phyloP scores from a whole-genome alignment of 2,797 vertebrate genomes.

The Pyrocephalus nanus region DNA sequence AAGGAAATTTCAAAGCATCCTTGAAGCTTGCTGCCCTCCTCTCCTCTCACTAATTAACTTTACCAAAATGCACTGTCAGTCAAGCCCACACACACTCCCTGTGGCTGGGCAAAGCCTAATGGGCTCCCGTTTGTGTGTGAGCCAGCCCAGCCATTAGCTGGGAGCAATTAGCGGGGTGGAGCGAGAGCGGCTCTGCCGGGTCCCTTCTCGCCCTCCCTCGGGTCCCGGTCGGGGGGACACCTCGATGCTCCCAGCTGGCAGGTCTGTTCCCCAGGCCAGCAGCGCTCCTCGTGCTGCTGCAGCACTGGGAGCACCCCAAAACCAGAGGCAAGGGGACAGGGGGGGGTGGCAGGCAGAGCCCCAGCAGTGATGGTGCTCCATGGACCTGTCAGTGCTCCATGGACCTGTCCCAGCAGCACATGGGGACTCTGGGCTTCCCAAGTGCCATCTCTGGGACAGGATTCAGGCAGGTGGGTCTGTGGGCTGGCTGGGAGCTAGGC shows the following conservation, averaged over 20 bases:
- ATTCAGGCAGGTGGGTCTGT: accelerated
- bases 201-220: not conserved
- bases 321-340: not conserved
- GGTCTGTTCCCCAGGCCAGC: not conserved
- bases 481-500: accelerated
- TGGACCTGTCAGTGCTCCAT: not conserved
- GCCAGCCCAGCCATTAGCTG: slow-evolving; percentile 60
- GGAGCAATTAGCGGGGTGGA: slow-evolving; percentile 30
- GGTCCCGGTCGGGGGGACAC: accelerated
- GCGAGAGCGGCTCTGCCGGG: not conserved
- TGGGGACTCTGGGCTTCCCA: accelerated
- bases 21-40: slow-evolving; percentile 44
- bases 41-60: slow-evolving; percentile 57
- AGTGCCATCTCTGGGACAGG: not conserved
- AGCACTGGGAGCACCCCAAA: not conserved
- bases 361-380: accelerated
- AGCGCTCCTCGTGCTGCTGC: accelerated
- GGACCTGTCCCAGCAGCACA: accelerated
- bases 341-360: not conserved
- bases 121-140: slow-evolving; percentile 39
- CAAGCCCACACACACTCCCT: not conserved
- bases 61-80: slow-evolving; percentile 38
- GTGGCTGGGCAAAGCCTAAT: slow-evolving; percentile 23
- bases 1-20: slow-evolving; percentile 60
- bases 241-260: accelerated